phyloP scores from a whole-genome alignment of 2,797 vertebrate species.

The Rallus crepitans region DNA sequence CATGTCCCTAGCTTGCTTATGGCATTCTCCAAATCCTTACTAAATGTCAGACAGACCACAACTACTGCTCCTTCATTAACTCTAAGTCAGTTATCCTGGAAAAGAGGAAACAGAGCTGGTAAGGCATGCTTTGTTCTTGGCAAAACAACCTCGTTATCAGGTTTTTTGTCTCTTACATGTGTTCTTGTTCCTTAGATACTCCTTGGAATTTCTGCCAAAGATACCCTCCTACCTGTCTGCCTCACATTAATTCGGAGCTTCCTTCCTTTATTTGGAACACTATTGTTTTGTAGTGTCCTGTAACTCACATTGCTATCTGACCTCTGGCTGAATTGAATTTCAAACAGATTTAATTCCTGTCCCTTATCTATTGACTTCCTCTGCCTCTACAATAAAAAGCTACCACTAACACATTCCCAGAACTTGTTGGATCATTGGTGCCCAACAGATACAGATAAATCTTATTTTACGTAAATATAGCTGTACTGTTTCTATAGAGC shows the following conservation, averaged over 20 bases:
- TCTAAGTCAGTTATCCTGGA: not conserved
- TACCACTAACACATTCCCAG: constrained; percentile 15
- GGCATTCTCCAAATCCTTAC: not conserved
- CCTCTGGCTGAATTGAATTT: constrained; percentile 8
- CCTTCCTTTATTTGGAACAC: constrained; percentile 39
- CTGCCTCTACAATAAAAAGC: not conserved
- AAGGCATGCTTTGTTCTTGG: not conserved
- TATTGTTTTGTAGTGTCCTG: constrained; percentile 34
- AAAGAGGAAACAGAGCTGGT: constrained; percentile 22
- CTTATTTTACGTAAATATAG: not conserved
- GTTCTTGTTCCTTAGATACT: constrained; percentile 4
- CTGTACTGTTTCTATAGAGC: not conserved
- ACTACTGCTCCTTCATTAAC: not conserved
- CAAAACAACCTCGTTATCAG: not conserved
- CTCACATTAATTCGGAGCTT: not conserved
- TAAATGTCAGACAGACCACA: not conserved
- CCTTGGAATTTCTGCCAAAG: constrained; percentile 1
- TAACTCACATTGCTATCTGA: not conserved
- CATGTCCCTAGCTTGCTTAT: not conserved
- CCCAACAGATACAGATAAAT: not conserved
- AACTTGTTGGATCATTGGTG: not conserved
- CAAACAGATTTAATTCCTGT: not conserved
- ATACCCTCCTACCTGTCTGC: not conserved
- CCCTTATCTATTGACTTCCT: constrained; percentile 37
- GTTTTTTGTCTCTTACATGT: constrained; percentile 1